Evolutionary conservation across 2,888 invertebrate genomes (phyloP), one percentile per base, ranked within the genome.

Genomic region (Nemurella pictetii): DNA sequence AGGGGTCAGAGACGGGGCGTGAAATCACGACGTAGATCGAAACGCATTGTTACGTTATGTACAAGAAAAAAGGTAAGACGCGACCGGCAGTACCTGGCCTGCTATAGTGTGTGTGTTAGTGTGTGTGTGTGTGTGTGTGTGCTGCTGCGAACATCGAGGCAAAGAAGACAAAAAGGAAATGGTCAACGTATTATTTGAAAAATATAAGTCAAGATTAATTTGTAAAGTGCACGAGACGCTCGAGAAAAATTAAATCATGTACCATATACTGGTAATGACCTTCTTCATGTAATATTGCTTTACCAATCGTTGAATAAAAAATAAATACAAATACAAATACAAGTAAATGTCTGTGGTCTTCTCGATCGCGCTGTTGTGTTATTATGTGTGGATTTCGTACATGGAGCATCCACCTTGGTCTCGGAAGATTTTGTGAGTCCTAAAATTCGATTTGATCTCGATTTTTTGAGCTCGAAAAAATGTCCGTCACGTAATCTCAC

Each of bases 1-100:
- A 20, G 30, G 78, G 82, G 82, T 72, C 28, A 55, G 27, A 30
- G 82, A 27, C 82, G 82, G 55, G 82, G 72, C 55, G 82, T 81
- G 72, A 82, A 72, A 82, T 82, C 82, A 82, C 82, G 82, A 82
- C 82, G 72, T 72, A 82, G 82, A 82, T 82, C 55, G 82, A 55
- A 72, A 82, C 82, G 82, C 82, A 82, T 82, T 82, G 82, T 82
- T 82, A 72, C 72, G 82, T 55, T 5, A 26, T n/a, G n/a, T n/a
- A n/a, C n/a, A 78, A 30, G 30, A 30, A 78, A n/a, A 30, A 30
- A 78, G 30, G 28, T 27, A 78, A 29, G 30, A 75, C 55, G 9
- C 20, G 55, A 55, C 75, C 26, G 75, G 25, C 75, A 25, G 9
- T 26, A 75, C 75, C 75, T 75, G 75, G 20, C 26, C 75, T 26